Conservation (phyloP, 1,140 invertebrate species). For the Megalopta genalis region DNA sequence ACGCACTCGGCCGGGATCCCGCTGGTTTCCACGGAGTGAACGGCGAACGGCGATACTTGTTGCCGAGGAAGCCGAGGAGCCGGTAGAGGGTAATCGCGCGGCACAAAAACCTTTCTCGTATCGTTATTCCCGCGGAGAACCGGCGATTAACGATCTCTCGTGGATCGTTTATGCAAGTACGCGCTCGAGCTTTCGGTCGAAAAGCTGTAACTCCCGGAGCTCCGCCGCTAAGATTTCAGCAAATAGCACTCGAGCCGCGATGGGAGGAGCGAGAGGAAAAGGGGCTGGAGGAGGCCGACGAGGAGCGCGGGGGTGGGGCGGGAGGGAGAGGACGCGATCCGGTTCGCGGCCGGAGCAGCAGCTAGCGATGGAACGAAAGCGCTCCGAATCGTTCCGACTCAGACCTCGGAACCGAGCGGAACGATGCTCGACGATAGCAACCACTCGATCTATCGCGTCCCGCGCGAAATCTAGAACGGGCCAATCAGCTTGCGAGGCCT, state of each 20-base stretch:
- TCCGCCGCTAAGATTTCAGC: constrained; percentile 50
- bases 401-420: not conserved
- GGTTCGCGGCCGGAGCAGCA: not conserved
- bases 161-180: constrained; percentile 11
- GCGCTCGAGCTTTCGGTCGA: constrained; percentile 18
- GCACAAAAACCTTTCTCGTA: not conserved
- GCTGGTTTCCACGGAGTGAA: too few relatives aligned
- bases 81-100: not conserved
- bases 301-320: not conserved
- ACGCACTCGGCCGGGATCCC: too few relatives aligned
- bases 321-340: not conserved
- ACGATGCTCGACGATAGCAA: not conserved
- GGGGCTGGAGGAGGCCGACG: not conserved
- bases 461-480: too few relatives aligned
- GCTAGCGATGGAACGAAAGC: constrained; percentile 7
- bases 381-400: not conserved
- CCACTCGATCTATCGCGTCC: not conserved
- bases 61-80: not conserved
- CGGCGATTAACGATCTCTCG: constrained; percentile 11
- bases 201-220: constrained; percentile 34
- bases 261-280: not conserved
- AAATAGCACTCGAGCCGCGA: constrained; percentile 48
- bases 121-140: not conserved
- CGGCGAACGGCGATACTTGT: too few relatives aligned
- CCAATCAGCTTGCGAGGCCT: too few relatives aligned